These are phyloP conservation scores for Ganaspis sp. DNA, from an alignment of 1,140 invertebrate species.

Conservation along the genomic window DNA sequence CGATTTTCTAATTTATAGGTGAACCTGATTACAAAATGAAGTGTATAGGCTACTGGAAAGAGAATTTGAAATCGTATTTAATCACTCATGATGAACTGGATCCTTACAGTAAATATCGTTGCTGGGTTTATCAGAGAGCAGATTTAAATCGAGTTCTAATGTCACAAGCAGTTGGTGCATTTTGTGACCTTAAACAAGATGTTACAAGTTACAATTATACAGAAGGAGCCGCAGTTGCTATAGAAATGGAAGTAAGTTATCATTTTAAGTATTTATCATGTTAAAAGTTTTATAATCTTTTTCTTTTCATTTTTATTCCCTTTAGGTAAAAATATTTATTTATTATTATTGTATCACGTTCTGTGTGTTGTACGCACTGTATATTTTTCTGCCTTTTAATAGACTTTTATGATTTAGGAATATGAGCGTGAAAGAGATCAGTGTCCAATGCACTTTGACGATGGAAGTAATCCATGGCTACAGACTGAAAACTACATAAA, in stretches of 20 bases:
- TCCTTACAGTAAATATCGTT: constrained; percentile 95
- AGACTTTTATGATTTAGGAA: constrained; percentile 66
- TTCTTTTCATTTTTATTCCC: too few species aligned
- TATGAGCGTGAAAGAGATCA: constrained; percentile 84
- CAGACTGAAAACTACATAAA: constrained; percentile 83
- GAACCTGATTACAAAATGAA: constrained; percentile 97
- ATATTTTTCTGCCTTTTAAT: too few species aligned
- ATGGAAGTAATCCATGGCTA: constrained; percentile 91
- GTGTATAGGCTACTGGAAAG: constrained; percentile 98
- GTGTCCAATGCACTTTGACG: constrained; percentile 96
- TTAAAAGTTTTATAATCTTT: neutral
- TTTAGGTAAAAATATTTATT: too few species aligned
- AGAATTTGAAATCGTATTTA: constrained; percentile 97
- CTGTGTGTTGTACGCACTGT: too few species aligned
- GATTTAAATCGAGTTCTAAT: constrained; percentile 93
- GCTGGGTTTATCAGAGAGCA: constrained; percentile 97
- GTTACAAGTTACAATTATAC: constrained; percentile 91
- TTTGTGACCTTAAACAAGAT: constrained; percentile 93
- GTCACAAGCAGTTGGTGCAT: constrained; percentile 94
- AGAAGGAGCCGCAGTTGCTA: constrained; percentile 92
- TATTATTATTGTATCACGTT: too few species aligned
- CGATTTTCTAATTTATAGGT: constrained; percentile 77
- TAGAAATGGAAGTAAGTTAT: constrained; percentile 88
- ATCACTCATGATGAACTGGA: constrained; percentile 98
- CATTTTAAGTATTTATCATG: constrained; percentile 16